Percentiles rank a stretch among this genome's conserved stretches.
Evolutionary conservation across 2,113 vertebrate species (phyloP).

Genomic region (Toxostoma redivivum): DNA sequence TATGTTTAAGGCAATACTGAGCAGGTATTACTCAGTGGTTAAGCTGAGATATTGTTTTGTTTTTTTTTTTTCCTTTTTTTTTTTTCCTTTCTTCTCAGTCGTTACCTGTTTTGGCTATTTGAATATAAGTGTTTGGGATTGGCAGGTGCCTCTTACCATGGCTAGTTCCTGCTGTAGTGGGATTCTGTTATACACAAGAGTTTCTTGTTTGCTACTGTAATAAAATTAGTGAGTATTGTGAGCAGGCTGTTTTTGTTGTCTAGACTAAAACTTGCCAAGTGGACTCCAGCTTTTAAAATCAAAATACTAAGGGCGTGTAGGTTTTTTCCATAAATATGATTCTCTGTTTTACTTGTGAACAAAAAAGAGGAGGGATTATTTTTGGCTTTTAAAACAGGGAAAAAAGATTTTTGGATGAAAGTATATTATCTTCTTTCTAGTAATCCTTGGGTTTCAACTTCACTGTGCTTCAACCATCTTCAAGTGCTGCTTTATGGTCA

Average conservation of each 20-base stretch:
- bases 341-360: background rate
- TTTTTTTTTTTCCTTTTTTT: background rate
- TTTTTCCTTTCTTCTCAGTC: background rate
- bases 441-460: background rate
- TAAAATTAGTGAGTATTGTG: background rate
- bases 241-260: background rate
- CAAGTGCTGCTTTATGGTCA: background rate
- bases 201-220: background rate
- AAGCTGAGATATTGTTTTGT: background rate
- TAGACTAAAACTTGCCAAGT: background rate
- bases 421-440: background rate
- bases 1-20: fast-evolving
- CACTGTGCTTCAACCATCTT: background rate
- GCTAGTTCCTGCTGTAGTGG: background rate
- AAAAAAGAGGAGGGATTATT: background rate
- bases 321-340: background rate
- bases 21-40: background rate
- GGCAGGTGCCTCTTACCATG: background rate
- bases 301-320: background rate
- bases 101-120: background rate
- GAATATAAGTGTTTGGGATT: background rate
- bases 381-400: background rate
- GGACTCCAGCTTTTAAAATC: background rate
- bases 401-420: background rate
- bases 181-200: background rate